phyloP scores from a whole-genome alignment of 2,113 vertebrate genomes.

The Leptocoma aspasia region DNA sequence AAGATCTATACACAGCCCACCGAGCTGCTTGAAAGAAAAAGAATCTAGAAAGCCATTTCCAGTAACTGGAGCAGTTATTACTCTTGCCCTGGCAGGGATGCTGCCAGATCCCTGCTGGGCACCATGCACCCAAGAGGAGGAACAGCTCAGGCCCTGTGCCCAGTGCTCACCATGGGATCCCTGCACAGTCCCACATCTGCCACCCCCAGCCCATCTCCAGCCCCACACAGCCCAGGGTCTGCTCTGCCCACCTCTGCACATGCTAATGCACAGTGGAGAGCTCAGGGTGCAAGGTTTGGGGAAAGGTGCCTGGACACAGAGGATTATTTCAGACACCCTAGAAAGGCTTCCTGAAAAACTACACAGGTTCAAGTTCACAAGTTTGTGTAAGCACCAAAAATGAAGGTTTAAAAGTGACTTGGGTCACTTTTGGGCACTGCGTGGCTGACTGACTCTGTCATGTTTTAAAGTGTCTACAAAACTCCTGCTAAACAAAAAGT shows the following conservation, averaged over 20 bases:
- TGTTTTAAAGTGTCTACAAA: neutral
- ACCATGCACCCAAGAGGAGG: accelerated
- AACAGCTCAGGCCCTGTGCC: neutral
- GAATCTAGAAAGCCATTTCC: neutral
- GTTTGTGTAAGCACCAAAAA: neutral
- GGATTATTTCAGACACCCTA: neutral
- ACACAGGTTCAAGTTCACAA: accelerated
- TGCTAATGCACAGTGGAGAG: neutral
- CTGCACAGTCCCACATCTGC: neutral
- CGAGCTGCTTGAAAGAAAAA: neutral
- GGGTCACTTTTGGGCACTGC: neutral
- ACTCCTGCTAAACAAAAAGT: neutral
- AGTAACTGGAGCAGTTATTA: neutral
- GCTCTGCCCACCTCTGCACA: neutral
- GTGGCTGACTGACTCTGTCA: neutral
- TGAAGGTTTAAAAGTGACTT: neutral
- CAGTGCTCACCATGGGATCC: neutral
- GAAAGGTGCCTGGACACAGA: neutral
- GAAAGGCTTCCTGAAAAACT: neutral
- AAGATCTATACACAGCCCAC: neutral
- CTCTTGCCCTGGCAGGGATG: neutral
- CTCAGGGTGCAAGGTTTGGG: accelerated
- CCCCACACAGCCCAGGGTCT: neutral
- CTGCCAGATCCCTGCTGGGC: neutral
- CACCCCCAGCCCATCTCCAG: neutral